These are phyloP conservation scores for Crocallis elinguaria DNA, from an alignment of 2,888 invertebrate species.

Conservation along the genomic window DNA sequence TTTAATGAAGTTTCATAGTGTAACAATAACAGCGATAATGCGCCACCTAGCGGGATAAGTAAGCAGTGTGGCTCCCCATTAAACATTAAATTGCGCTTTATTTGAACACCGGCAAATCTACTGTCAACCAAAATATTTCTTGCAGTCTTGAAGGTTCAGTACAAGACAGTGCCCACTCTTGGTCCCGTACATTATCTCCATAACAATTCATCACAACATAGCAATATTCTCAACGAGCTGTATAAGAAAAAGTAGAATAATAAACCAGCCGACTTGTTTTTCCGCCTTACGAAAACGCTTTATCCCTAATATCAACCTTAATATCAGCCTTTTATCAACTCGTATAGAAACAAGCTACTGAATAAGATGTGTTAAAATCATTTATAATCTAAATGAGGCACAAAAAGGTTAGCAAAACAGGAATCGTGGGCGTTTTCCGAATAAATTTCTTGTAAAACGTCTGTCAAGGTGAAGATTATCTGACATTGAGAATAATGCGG, in stretches of 20 bases:
- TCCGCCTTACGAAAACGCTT: slow-evolving; percentile 1
- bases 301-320: slow-evolving; percentile 12
- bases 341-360: slow-evolving; percentile 9
- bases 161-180: not conserved
- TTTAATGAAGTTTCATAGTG: too few species aligned
- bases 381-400: slow-evolving; percentile 6
- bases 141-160: too few species aligned
- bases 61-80: too few species aligned
- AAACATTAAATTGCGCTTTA: too few species aligned
- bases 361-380: slow-evolving; percentile 19
- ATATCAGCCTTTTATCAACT: slow-evolving; percentile 17
- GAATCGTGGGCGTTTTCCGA: slow-evolving; percentile 2
- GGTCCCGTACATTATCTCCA: not conserved
- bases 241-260: not conserved
- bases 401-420: slow-evolving; percentile 8
- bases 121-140: too few species aligned
- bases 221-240: not conserved
- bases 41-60: too few species aligned
- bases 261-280: not conserved
- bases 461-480: too few species aligned
- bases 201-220: not conserved
- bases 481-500: too few species aligned
- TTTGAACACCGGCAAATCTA: too few species aligned
- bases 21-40: too few species aligned
- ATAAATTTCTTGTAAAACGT: slow-evolving; percentile 3